Base-by-base conservation (phyloP, 64 coral and sea anemone genomes). In the Platygyra sinensis region DNA sequence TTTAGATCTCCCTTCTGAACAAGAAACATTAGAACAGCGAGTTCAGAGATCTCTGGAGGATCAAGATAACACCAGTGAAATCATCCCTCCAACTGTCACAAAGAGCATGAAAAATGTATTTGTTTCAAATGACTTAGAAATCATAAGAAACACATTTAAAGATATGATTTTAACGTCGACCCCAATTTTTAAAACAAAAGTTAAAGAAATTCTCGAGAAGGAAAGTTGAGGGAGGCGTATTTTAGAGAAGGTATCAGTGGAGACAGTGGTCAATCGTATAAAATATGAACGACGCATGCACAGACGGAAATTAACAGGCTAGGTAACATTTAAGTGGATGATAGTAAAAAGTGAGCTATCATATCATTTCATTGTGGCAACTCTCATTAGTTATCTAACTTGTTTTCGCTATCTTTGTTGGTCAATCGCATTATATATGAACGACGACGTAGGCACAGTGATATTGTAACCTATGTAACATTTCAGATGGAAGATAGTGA, bases 401-500 rank as follows among this genome's bases (percentile, higher is more conserved):
- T 38, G 36, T 4, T 38, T 1, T 38, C 4, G 36, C 36, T 38
- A 38, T 38, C 36, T 1, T 38, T 38, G 36, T 38, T 88, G 28
- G 78, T 82, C 4, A 93, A 93, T 75, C 86, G 77, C 4, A 81
- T 88, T 61, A 93, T 89, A 33, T 93, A 93, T 83, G 91, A 88
- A n/a, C n/a, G n/a, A 42, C 72, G 86, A 49, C 87, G 86, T 19
- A 29, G 63, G 31, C 55, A 81, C 30, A 64, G 79, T 29, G 32
- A 15, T 30, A 63, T 60, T 52, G 16, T 60, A 10, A 25, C 20
- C 77, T 30, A 80, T 25, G 17, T 78, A 8, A 27, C 27, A 8
- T 5, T 54, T 42, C 20, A 42, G 19, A 78, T 78, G 8, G 42
- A 52, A 17, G 38, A 52, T 52, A 27, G 52, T 78, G 75, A 38